phyloP scores from a whole-genome alignment of 2,888 invertebrate species.

The Polietes domitor region DNA sequence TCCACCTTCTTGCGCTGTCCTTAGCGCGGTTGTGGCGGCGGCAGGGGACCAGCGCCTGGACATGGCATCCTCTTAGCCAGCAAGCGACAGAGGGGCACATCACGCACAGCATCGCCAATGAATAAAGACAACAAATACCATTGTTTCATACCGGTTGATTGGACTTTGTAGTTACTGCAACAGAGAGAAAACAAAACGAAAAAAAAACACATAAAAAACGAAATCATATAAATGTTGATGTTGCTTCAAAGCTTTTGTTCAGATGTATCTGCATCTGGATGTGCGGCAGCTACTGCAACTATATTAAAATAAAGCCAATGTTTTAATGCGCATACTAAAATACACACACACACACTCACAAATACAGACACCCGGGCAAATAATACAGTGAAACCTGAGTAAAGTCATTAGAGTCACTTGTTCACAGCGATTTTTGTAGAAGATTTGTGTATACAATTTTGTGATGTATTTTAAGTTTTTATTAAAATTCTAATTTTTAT shows the following conservation, averaged over 20 bases:
- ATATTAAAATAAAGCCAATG: constrained; percentile 64
- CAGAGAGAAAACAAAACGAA: too few relatives aligned
- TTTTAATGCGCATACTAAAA: constrained; percentile 55
- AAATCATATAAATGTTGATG: constrained; percentile 52
- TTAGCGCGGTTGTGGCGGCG: constrained; percentile 77
- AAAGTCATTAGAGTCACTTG: too few relatives aligned
- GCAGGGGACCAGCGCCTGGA: constrained; percentile 78
- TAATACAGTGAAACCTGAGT: background rate
- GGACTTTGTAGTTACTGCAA: constrained; percentile 89
- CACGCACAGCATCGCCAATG: constrained; percentile 91
- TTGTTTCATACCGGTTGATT: constrained; percentile 88
- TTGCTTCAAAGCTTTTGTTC: constrained; percentile 9
- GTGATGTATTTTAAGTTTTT: too few relatives aligned
- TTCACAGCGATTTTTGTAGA: too few relatives aligned
- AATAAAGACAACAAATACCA: constrained; percentile 92
- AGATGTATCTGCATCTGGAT: constrained; percentile 23
- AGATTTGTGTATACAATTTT: too few relatives aligned
- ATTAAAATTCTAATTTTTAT: too few relatives aligned
- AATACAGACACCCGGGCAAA: background rate
- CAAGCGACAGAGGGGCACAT: constrained; percentile 90
- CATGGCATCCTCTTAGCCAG: constrained; percentile 87
- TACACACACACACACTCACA: constrained; percentile 23
- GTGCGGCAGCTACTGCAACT: constrained; percentile 24
- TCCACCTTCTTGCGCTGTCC: constrained; percentile 51
- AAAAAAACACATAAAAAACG: constrained; percentile 48